Evolutionary conservation across 2,113 vertebrate genomes (phyloP).

Genomic region (Erinaceus europaeus): DNA sequence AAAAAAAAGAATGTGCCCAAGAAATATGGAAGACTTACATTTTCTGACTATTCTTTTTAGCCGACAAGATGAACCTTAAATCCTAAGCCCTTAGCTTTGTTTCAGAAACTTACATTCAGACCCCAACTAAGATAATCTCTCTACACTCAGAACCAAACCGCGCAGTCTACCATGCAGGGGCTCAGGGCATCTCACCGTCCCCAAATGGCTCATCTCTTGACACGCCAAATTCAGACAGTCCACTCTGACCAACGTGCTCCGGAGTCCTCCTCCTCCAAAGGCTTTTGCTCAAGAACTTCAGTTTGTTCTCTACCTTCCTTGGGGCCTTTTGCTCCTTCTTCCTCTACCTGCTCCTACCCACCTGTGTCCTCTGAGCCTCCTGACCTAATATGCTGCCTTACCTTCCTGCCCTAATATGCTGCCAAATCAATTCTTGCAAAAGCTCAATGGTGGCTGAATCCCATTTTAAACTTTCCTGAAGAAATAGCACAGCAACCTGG

Average conservation of each 20-base stretch:
- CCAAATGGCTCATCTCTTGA: neutral
- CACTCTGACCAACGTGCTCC: neutral
- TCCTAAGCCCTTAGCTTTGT: neutral
- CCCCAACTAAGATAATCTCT: neutral
- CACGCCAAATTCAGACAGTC: neutral
- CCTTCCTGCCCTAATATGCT: neutral
- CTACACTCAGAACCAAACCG: neutral
- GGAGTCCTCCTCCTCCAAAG: neutral
- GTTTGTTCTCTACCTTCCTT: neutral
- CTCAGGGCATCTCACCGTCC: neutral
- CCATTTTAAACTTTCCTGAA: neutral
- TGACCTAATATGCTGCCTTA: neutral
- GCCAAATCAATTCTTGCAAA: neutral
- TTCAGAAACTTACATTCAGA: neutral
- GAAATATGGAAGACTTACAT: neutral
- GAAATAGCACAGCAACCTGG: neutral
- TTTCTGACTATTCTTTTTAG: neutral
- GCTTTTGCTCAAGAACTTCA: neutral
- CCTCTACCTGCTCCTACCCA: neutral
- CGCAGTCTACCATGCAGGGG: neutral
- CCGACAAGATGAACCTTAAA: constrained; percentile 15
- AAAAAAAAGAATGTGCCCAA: neutral
- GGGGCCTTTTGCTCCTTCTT: neutral
- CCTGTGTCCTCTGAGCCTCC: neutral
- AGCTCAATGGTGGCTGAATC: neutral